A percentile compares a stretch with the other conserved stretches of the same genome.
phyloP scores from a whole-genome alignment of 92 coral and sea anemone species.

The Zoanthus solanderi region DNA sequence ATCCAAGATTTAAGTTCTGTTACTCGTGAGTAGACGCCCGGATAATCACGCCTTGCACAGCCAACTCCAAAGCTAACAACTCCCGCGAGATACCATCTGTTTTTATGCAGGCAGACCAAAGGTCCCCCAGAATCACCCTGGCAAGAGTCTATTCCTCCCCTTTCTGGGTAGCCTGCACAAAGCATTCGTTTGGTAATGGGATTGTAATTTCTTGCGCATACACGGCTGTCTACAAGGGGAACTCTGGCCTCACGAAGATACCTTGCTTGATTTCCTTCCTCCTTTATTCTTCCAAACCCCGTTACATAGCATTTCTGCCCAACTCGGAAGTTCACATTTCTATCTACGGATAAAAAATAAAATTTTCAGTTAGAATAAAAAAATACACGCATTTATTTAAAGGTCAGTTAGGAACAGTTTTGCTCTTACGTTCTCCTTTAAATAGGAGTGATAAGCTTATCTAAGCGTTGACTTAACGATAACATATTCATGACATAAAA shows the following conservation, averaged over 20 bases:
- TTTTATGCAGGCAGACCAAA: slow-evolving; percentile 63
- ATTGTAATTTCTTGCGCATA: slow-evolving; percentile 44
- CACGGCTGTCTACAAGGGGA: slow-evolving; percentile 41
- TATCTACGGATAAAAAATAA: not conserved
- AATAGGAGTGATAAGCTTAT: too few species aligned
- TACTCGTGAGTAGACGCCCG: slow-evolving; percentile 75
- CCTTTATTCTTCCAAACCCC: slow-evolving; percentile 63
- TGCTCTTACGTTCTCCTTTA: too few species aligned
- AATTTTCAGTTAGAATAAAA: not conserved
- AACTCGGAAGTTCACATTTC: slow-evolving; percentile 32
- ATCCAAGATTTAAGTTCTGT: slow-evolving; percentile 56
- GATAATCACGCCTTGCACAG: slow-evolving; percentile 62
- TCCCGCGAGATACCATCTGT: slow-evolving; percentile 65
- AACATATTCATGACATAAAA: too few species aligned
- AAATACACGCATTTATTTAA: not conserved
- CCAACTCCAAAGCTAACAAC: slow-evolving; percentile 74
- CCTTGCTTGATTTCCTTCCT: slow-evolving; percentile 58
- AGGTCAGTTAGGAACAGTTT: too few species aligned
- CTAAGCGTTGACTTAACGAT: too few species aligned
- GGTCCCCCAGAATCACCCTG: slow-evolving; percentile 88
- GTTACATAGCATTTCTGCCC: slow-evolving; percentile 67
- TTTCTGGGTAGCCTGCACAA: slow-evolving; percentile 70
- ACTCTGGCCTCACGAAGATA: slow-evolving; percentile 62
- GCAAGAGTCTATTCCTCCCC: slow-evolving; percentile 70
- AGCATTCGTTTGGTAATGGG: slow-evolving; percentile 53